A percentile compares a stretch with the other conserved stretches of the same genome.
Evolutionary conservation across 2,797 vertebrate genomes (phyloP).

Genomic region (Echeneis naucrates): DNA sequence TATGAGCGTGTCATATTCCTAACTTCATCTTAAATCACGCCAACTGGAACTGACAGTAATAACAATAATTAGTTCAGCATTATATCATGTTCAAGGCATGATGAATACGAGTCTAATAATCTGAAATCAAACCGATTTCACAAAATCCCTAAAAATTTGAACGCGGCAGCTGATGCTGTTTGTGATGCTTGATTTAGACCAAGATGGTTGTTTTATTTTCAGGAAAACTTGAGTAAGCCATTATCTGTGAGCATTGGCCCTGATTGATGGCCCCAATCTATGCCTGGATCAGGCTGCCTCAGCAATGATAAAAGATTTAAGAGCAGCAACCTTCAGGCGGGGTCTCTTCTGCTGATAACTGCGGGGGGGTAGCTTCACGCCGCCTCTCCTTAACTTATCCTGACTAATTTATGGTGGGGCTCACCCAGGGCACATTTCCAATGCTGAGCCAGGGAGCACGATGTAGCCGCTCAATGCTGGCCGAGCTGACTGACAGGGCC

Average conservation of each 20-base stretch:
- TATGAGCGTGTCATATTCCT: conserved; percentile 4
- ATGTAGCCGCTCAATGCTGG: conserved; percentile 46
- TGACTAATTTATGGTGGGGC: conserved; percentile 75
- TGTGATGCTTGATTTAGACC: conserved; percentile 70
- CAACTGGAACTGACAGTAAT: conserved; percentile 3
- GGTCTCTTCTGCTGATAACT: conserved; percentile 71
- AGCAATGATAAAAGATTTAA: conserved; percentile 81
- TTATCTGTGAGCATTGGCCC: conserved; percentile 68
- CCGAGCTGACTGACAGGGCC: conserved; percentile 45
- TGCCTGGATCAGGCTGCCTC: conserved; percentile 69
- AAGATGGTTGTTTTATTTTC: conserved; percentile 70
- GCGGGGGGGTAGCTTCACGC: conserved; percentile 53
- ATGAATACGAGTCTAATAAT: conserved; percentile 16
- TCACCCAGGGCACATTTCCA: conserved; percentile 58
- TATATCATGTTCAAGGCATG: conserved; percentile 1
- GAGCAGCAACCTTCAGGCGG: conserved; percentile 63
- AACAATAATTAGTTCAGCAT: background rate
- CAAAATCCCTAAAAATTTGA: conserved; percentile 43
- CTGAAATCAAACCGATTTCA: conserved; percentile 4
- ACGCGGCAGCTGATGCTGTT: conserved; percentile 40
- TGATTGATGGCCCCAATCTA: conserved; percentile 75
- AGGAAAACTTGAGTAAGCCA: conserved; percentile 73
- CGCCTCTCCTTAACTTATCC: conserved; percentile 64
- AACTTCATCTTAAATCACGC: conserved; percentile 1
- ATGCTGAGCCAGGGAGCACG: conserved; percentile 37